Percentiles rank a stretch among this genome's conserved stretches.
Evolutionary conservation across 2,113 vertebrate genomes (phyloP).

Genomic region (Pavo muticus): DNA sequence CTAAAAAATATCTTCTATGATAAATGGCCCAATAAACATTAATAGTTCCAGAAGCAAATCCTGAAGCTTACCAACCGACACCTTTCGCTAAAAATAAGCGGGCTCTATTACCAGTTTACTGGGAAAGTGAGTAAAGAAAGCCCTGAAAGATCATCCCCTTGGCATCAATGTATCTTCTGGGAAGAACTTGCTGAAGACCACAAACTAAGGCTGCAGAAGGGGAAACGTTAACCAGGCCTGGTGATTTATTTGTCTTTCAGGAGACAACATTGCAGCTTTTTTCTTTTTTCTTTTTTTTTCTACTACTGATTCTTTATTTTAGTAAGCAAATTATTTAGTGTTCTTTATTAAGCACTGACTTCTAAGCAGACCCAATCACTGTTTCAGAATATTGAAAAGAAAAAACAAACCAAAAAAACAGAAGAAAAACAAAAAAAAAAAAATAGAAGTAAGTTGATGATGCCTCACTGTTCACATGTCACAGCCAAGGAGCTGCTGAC

Average conservation of each 20-base stretch:
- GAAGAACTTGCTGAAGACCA: not conserved
- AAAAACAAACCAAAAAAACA: too few relatives aligned
- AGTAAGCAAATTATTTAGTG: not conserved
- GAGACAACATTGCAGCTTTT: not conserved
- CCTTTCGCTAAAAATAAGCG: not conserved
- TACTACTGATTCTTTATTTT: slow-evolving; percentile 10
- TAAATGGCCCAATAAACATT: not conserved
- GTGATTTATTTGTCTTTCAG: slow-evolving; percentile 29
- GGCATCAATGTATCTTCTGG: not conserved
- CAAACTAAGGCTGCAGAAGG: not conserved
- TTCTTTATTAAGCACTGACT: slow-evolving; percentile 26
- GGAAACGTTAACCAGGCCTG: not conserved
- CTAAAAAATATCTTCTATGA: not conserved
- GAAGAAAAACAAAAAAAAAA: not conserved
- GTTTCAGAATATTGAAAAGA: not conserved
- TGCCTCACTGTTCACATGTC: not conserved
- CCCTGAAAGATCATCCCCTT: not conserved
- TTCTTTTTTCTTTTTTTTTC: not conserved
- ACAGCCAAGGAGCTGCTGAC: not conserved
- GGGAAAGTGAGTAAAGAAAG: slow-evolving; percentile 26
- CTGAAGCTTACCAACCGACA: not conserved
- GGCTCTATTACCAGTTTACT: not conserved
- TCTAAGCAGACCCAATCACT: not conserved
- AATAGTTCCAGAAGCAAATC: not conserved
- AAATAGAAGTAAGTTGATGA: not conserved